Conservation (phyloP, 1,140 invertebrate species). For the Sitodiplosis mosellana region DNA sequence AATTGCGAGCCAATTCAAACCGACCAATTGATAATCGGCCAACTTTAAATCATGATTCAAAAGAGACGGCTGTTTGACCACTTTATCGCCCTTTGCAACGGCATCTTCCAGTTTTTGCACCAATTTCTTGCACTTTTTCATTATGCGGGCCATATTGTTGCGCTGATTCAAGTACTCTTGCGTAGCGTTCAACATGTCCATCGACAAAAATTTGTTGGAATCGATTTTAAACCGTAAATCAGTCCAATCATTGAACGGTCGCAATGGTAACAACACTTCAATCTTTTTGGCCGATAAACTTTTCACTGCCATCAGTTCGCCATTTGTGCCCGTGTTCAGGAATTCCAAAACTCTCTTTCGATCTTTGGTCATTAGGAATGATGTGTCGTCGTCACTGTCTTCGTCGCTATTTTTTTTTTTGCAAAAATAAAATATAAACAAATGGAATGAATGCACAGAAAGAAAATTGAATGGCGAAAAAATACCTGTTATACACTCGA, state of each 20-base stretch:
- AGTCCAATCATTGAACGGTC: slow-evolving; percentile 53
- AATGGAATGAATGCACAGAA: too few species aligned
- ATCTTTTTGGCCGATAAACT: slow-evolving; percentile 56
- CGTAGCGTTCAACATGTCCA: slow-evolving; percentile 50
- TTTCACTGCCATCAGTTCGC: slow-evolving; percentile 45
- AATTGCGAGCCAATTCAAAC: slow-evolving; percentile 83
- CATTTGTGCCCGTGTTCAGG: slow-evolving; percentile 41
- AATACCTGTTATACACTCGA: slow-evolving; percentile 13
- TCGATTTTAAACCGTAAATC: slow-evolving; percentile 55
- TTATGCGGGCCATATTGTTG: slow-evolving; percentile 44
- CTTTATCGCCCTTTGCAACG: slow-evolving; percentile 44
- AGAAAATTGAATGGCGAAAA: too few species aligned
- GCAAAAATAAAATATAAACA: too few species aligned
- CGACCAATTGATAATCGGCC: slow-evolving; percentile 80
- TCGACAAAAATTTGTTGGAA: slow-evolving; percentile 40
- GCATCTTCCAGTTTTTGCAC: slow-evolving; percentile 50
- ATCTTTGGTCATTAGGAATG: slow-evolving; percentile 42
- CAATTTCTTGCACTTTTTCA: slow-evolving; percentile 56
- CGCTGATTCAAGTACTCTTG: slow-evolving; percentile 50
- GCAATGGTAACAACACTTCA: slow-evolving; percentile 38
- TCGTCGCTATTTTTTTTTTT: too few species aligned
- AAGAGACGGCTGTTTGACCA: slow-evolving; percentile 43
- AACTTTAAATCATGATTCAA: slow-evolving; percentile 42
- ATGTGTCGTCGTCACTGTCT: slow-evolving; percentile 46
- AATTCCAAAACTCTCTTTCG: slow-evolving; percentile 59